These are phyloP conservation scores for Meda fulgida DNA, from an alignment of 2,797 vertebrate genomes.

Conservation along the genomic window DNA sequence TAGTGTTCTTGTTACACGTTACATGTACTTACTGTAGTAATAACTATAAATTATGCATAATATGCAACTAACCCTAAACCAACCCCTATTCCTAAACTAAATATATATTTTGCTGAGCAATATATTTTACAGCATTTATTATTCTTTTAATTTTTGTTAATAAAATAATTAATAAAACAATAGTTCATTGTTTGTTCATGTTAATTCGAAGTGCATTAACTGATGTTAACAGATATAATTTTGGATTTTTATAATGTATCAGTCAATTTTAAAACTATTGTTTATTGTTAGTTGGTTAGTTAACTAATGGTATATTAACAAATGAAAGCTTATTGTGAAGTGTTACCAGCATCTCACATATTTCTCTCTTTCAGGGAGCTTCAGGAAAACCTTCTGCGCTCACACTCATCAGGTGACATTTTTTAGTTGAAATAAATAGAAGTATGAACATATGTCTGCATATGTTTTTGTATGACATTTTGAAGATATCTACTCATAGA, in stretches of 20 bases:
- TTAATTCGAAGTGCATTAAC: not conserved
- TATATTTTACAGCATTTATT: not conserved
- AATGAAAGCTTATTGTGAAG: not conserved
- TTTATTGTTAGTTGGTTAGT: not conserved
- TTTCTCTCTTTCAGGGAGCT: slow-evolving; percentile 83
- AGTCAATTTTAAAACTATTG: not conserved
- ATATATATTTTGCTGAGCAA: no score
- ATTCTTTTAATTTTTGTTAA: not conserved
- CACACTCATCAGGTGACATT: slow-evolving; percentile 90
- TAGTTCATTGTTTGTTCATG: not conserved
- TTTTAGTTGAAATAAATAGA: not conserved
- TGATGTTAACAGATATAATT: not conserved
- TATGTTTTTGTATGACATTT: not conserved
- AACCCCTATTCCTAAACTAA: no score
- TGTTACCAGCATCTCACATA: not conserved
- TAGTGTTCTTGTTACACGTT: no score
- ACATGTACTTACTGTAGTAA: not conserved
- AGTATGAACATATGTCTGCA: not conserved
- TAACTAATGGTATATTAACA: not conserved
- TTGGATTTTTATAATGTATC: not conserved
- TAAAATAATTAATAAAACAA: not conserved
- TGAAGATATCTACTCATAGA: not conserved
- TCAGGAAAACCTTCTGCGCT: slow-evolving; percentile 95
- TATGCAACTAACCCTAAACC: not conserved
- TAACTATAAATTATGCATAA: not conserved